Percentiles rank a stretch among this genome's conserved stretches.
Evolutionary conservation across 2,113 vertebrate species (phyloP).

Genomic region (Onychostruthus taczanowskii): DNA sequence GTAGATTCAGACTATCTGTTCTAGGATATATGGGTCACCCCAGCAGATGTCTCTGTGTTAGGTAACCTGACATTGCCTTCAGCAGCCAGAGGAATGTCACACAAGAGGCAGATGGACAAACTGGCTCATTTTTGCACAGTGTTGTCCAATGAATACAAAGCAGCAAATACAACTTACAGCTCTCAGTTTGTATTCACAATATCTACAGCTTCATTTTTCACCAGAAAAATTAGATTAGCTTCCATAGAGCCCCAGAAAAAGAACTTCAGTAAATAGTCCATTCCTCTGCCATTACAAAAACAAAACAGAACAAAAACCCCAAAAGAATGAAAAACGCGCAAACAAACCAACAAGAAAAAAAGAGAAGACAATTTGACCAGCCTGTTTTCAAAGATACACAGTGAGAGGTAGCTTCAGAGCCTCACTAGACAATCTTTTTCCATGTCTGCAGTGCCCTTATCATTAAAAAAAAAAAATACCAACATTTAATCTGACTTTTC

Average conservation of each 20-base stretch:
- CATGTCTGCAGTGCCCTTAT: neutral
- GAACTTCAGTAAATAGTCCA: neutral
- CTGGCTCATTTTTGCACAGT: neutral
- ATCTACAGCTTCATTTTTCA: neutral
- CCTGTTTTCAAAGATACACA: neutral
- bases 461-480: neutral
- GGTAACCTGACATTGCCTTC: neutral
- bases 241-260: neutral
- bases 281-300: neutral
- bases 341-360: neutral
- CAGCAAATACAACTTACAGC: neutral
- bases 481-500: neutral
- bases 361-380: neutral
- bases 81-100: neutral
- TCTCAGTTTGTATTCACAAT: neutral
- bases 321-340: neutral
- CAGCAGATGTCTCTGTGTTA: rapidly evolving
- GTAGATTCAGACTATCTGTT: neutral
- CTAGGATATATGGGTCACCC: neutral
- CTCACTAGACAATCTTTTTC: neutral
- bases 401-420: neutral
- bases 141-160: neutral
- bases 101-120: neutral
- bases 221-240: neutral
- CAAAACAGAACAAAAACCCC: neutral